Conservation (phyloP, 2,888 invertebrate species). For the Temnothorax ravouxi region DNA sequence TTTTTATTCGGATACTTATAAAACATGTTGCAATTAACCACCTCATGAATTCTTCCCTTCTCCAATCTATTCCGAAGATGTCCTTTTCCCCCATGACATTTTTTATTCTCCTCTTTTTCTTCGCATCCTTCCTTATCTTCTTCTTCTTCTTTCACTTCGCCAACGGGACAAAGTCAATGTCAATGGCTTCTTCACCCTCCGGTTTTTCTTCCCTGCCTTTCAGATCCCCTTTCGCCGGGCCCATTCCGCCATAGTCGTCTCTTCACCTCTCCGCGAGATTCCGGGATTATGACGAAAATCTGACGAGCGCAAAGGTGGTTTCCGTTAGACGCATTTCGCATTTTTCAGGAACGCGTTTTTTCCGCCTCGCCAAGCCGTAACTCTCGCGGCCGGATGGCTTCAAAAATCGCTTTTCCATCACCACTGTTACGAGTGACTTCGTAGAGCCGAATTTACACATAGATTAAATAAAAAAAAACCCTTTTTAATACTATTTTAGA, state of each 20-base stretch:
- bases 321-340: slow-evolving; percentile 65
- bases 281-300: slow-evolving; percentile 64
- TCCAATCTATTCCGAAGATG: neutral
- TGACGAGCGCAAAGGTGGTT: slow-evolving; percentile 61
- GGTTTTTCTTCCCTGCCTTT: slow-evolving; percentile 36
- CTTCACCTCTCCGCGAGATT: slow-evolving; percentile 23
- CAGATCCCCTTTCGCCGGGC: neutral
- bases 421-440: neutral
- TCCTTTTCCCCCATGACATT: neutral
- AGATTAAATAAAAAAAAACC: slow-evolving; percentile 12
- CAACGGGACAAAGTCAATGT: slow-evolving; percentile 69
- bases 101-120: neutral
- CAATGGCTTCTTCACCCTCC: slow-evolving; percentile 58
- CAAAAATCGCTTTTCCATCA: slow-evolving; percentile 62
- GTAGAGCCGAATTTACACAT: neutral
- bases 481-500: neutral
- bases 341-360: slow-evolving; percentile 70
- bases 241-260: neutral
- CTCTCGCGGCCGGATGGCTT: slow-evolving; percentile 58
- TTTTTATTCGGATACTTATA: neutral
- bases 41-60: slow-evolving; percentile 36
- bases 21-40: slow-evolving; percentile 56
- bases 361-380: slow-evolving; percentile 61
- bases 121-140: neutral
- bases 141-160: neutral